Base-by-base conservation (phyloP, 2,797 vertebrate genomes). In the Syngnathus rostellatus region DNA sequence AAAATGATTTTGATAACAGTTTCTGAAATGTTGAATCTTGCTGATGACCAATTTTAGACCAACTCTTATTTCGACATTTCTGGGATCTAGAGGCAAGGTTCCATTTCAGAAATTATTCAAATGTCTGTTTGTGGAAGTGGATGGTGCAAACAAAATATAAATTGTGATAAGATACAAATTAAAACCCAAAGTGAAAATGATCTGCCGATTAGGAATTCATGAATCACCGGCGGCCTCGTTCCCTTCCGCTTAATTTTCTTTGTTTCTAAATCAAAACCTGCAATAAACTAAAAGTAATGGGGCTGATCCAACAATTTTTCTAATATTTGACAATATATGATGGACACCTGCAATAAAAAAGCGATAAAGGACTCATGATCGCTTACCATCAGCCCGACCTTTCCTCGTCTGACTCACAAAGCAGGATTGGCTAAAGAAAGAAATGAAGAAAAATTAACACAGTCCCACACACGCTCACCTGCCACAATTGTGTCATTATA, bases 341-440 rank as follows among this genome's bases (percentile, higher is more conserved):
- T 14, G 0, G n/a, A 62, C 4, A 23, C n/a, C 14, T 21, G 19
- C 40, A 23, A 23, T 62, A 14, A 12, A 37, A 62, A 11, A 62
- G 12, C 14, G 19, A 61, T 12, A 45, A 43, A 62, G 39, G n/a
- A 43, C 6, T 25, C 6, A 2, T 4, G 12, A 45, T 45, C n/a
- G 41, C 91, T 89, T 90, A 93, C 92, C 92, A 92, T 92, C 80
- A 82, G 90, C 82, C 84, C 89, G 77, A 86, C 86, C 82, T 89
- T 79, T 84, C 84, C 81, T 86, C 86, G 84, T 86, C 87, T 85
- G 87, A 80, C 89, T 91, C 86, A 89, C 85, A 85, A 80, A 80
- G 81, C 86, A 79, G 83, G 81, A 73, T 63, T 60, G 46, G 77
- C 91, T 92, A 25, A 59, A 46, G 23, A 59, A 54, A 54, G 51